phyloP scores from a whole-genome alignment of 2,113 vertebrate species.

The Nesoenas mayeri region DNA sequence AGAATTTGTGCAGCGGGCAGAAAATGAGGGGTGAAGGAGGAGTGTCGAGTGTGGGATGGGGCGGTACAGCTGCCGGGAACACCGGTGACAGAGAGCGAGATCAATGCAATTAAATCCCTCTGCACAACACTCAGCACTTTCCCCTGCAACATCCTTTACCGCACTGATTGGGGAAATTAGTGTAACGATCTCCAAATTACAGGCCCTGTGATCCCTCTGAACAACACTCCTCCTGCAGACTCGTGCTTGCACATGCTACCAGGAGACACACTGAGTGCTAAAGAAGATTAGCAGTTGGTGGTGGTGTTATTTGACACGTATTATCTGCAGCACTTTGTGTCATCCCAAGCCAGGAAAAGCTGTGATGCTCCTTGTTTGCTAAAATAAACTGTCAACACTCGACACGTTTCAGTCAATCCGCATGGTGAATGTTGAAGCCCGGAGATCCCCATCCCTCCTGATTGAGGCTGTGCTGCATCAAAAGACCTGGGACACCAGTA shows the following conservation, averaged over 20 bases:
- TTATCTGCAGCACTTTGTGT: neutral
- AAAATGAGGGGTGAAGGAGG: neutral
- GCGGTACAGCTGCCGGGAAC: neutral
- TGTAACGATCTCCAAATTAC: accelerated
- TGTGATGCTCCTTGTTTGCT: neutral
- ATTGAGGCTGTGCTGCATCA: neutral
- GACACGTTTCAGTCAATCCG: neutral
- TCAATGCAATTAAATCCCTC: neutral
- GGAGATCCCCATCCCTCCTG: neutral
- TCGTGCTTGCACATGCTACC: neutral
- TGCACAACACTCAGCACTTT: neutral
- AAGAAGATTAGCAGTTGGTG: neutral
- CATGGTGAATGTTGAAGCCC: accelerated
- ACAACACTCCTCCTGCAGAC: neutral
- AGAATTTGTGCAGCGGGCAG: neutral
- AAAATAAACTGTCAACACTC: neutral
- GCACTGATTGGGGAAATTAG: neutral
- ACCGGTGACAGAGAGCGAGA: neutral
- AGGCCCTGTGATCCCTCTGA: neutral
- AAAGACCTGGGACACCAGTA: neutral
- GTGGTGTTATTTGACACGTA: neutral
- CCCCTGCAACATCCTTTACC: neutral
- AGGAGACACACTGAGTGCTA: neutral
- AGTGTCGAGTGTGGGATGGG: accelerated
- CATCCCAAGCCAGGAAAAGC: neutral